Percentiles rank a stretch among this genome's conserved stretches.
Conservation (phyloP, 35 echinoderm and acorn worm species). For the Eucidaris tribuloides region DNA sequence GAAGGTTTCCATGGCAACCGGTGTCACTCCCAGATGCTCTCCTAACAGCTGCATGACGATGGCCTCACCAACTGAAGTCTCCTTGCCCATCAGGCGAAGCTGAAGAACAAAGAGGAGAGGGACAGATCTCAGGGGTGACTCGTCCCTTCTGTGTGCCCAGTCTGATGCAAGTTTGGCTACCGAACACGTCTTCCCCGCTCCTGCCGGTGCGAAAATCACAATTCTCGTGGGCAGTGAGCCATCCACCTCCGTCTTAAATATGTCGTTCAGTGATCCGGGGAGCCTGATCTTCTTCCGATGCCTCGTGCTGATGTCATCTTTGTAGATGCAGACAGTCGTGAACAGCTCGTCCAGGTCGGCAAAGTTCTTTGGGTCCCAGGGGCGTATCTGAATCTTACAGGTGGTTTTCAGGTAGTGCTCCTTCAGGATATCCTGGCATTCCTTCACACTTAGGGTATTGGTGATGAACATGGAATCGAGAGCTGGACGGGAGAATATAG, state of each 20-base stretch:
- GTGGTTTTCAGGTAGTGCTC: not conserved
- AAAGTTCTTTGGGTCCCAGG: slow-evolving; percentile 15
- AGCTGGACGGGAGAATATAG: too few species aligned
- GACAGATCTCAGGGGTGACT: not conserved
- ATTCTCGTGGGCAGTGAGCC: not conserved
- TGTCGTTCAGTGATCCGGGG: not conserved
- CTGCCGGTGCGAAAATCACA: not conserved
- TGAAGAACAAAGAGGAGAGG: not conserved
- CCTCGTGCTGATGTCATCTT: not conserved
- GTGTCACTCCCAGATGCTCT: not conserved
- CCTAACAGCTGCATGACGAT: slow-evolving; percentile 9
- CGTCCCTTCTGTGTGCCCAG: not conserved
- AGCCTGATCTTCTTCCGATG: not conserved
- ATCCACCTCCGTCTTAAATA: not conserved
- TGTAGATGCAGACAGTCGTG: not conserved
- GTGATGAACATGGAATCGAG: not conserved
- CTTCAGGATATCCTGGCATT: not conserved
- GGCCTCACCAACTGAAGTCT: not conserved
- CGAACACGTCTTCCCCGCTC: not conserved
- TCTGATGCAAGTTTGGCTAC: not conserved
- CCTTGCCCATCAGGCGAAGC: not conserved
- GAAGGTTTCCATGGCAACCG: not conserved
- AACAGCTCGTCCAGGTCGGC: not conserved
- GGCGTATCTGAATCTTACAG: not conserved
- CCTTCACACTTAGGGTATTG: not conserved